phyloP scores from a whole-genome alignment of 2,888 invertebrate genomes.

The Venusia cambrica region DNA sequence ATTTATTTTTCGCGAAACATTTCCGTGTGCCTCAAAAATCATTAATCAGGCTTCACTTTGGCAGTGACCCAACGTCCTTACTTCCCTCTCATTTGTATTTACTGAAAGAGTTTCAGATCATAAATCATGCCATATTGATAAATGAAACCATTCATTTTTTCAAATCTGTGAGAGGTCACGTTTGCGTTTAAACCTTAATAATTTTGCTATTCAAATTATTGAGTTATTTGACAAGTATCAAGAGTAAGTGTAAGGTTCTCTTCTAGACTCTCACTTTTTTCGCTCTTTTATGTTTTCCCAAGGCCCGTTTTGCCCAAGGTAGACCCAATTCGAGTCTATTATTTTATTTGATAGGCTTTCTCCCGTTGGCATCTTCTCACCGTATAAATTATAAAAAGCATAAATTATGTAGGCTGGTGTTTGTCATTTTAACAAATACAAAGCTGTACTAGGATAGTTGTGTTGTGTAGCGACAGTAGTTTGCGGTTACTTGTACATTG shows the following conservation, averaged over 20 bases:
- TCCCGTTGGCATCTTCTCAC: slow-evolving; percentile 38
- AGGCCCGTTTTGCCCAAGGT: too few species aligned
- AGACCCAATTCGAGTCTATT: too few species aligned
- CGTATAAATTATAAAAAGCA: slow-evolving; percentile 31
- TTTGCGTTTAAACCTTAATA: slow-evolving; percentile 44
- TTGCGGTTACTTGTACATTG: too few species aligned
- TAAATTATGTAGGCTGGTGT: slow-evolving; percentile 2
- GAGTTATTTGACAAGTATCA: slow-evolving; percentile 49
- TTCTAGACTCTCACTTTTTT: too few species aligned
- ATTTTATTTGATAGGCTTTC: slow-evolving; percentile 46
- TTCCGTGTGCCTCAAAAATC: slow-evolving; percentile 66
- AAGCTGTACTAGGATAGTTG: too few species aligned
- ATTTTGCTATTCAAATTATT: slow-evolving; percentile 30
- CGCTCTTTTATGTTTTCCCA: too few species aligned
- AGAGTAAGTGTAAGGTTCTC: slow-evolving; percentile 51
- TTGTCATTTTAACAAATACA: too few species aligned
- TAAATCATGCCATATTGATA: slow-evolving; percentile 75
- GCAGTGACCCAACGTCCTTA: slow-evolving; percentile 75
- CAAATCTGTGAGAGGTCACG: slow-evolving; percentile 48
- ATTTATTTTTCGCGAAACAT: slow-evolving; percentile 64
- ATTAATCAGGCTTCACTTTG: slow-evolving; percentile 77
- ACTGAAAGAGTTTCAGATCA: slow-evolving; percentile 72
- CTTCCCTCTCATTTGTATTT: slow-evolving; percentile 76
- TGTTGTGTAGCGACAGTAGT: too few species aligned
- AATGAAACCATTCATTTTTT: slow-evolving; percentile 71